Evolutionary conservation across 2,888 invertebrate species (phyloP).

Genomic region (Euplagia quadripunctaria): DNA sequence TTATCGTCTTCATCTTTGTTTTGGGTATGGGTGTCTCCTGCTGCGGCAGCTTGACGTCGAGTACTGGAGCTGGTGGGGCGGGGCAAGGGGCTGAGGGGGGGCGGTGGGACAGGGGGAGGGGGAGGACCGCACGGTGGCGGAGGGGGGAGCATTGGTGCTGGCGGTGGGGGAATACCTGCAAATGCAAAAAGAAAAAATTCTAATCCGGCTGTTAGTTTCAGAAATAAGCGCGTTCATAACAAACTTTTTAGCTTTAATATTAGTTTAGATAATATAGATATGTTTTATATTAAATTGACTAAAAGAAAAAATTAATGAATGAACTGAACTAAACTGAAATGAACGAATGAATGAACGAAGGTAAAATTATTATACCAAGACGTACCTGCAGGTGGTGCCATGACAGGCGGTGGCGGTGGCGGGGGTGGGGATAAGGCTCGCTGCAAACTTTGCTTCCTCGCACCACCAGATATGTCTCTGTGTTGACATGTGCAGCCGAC

Average conservation of each 20-base stretch:
- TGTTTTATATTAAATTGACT: background rate
- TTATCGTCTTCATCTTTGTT: constrained; percentile 98
- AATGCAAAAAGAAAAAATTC: background rate
- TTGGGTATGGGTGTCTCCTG: constrained; percentile 98
- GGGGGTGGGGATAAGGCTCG: constrained; percentile 84
- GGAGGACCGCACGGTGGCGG: constrained; percentile 60
- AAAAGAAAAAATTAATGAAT: no score
- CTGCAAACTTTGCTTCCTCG: constrained; percentile 88
- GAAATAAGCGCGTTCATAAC: no score
- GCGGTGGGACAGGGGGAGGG: constrained; percentile 63
- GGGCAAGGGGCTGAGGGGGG: constrained; percentile 77
- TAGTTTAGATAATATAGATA: background rate
- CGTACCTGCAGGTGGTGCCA: constrained; percentile 57
- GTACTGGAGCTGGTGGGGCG: constrained; percentile 71
- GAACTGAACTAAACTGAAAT: background rate
- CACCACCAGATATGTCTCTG: constrained; percentile 87
- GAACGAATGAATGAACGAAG: background rate
- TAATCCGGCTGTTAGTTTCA: no score
- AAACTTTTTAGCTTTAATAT: no score
- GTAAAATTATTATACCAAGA: background rate
- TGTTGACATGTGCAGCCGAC: constrained; percentile 89
- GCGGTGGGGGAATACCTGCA: constrained; percentile 65
- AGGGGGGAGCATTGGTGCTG: constrained; percentile 71
- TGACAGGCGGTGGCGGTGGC: constrained; percentile 81
- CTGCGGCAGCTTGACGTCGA: constrained; percentile 91